Base-by-base conservation (phyloP, 2,113 vertebrate species). In the Phrynosoma platyrhinos region DNA sequence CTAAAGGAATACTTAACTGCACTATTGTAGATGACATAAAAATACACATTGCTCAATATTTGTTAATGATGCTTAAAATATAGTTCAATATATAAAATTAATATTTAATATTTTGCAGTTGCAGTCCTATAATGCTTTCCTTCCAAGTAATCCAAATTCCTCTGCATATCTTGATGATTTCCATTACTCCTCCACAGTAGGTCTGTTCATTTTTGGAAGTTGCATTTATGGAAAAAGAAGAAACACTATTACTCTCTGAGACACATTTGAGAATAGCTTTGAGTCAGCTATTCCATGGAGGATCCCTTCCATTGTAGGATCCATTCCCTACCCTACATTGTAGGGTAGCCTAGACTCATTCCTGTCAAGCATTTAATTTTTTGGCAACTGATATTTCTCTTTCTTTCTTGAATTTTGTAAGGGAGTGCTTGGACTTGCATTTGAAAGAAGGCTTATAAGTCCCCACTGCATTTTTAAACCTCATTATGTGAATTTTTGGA, bases 161-260 rank as follows among this genome's bases (percentile, higher is more conserved):
- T 88, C 85, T 92, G 30, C 82, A 87, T 86, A 55, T 4, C 2
- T 62, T 66, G 76, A 69, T 68, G 14, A 36, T n/a, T 62, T 64
- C 32, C 69, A 62, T 82, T 62, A 64, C 5, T 79, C 9, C 27
- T 9, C 68, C 27, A 47, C 47, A 74, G 23, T 58, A 62, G 40
- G 25, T 47, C 9, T 69, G 32, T n/a, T 84, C 66, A 80, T 32
- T 74, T 14, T 47, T 76, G 40, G 83, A 76, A 82, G 64, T 1
- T 79, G 78, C 84, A 1, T 55, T 40, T 77, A 76, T 9, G 1
- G 79, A 25, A 8, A 10, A 66, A 86, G 69, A 79, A 32, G 7
- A 2, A 36, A 78, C 47, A 2, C 10, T 58, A 81, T n/a, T 3
- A 55, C 64, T 86, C 36, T 79, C 21, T 25, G 16, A n/a, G 30